phyloP scores from a whole-genome alignment of 2,797 vertebrate species.

The Spinus olivaceus region DNA sequence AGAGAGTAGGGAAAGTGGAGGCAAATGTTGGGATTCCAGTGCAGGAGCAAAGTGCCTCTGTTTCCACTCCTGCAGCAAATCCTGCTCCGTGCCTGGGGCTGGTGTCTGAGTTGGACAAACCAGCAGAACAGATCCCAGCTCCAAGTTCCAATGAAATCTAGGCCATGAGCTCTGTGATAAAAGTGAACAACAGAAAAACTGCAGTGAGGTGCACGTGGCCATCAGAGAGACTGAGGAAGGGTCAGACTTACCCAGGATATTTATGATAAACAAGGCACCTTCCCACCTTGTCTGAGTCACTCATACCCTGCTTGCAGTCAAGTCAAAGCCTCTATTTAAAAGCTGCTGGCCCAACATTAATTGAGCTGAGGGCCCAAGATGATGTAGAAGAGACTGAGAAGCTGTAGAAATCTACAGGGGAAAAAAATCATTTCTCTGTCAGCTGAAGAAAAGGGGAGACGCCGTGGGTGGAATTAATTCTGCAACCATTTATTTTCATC shows the following conservation, averaged over 20 bases:
- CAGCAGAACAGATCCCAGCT: neutral
- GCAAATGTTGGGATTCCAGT: neutral
- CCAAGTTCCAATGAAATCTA: neutral
- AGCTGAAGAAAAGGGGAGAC: neutral
- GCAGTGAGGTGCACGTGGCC: neutral
- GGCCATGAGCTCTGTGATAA: neutral
- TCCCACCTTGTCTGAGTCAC: neutral
- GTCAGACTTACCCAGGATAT: neutral
- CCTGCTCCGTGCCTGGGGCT: neutral
- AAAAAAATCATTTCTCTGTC: neutral
- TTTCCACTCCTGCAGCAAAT: neutral
- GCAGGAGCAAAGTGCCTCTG: neutral
- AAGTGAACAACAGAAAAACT: neutral
- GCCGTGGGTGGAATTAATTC: conserved; percentile 44
- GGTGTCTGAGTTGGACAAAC: neutral
- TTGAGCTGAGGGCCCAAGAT: neutral
- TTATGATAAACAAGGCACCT: neutral
- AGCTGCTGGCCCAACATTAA: neutral
- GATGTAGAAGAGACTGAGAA: neutral
- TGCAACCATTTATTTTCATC: conserved; percentile 53
- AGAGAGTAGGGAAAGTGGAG: neutral
- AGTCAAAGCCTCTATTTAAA: neutral
- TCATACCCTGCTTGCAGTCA: neutral
- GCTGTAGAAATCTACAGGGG: neutral
- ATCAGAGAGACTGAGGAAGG: neutral